Conservation (phyloP, 1,140 invertebrate genomes). For the Drosophila nigromelanica region DNA sequence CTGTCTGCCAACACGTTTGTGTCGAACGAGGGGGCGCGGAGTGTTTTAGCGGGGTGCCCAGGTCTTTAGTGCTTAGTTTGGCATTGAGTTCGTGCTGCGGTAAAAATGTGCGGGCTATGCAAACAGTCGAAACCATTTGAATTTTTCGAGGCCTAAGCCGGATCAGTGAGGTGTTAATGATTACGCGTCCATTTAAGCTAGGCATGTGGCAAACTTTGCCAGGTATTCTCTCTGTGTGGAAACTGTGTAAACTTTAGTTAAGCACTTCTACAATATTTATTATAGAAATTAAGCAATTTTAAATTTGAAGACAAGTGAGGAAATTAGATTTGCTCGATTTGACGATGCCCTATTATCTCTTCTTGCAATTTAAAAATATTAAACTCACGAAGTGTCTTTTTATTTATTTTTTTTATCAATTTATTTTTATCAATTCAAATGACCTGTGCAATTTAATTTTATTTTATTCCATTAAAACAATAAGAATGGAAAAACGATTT, state of each 20-base stretch:
- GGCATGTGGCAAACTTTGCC: constrained; percentile 33
- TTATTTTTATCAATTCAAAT: too few relatives aligned
- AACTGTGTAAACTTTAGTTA: constrained; percentile 29
- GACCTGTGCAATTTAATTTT: too few relatives aligned
- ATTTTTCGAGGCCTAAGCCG: constrained; percentile 29
- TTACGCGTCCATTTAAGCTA: constrained; percentile 47
- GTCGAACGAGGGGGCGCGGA: not conserved
- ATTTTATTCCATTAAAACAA: too few relatives aligned
- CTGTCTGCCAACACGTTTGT: constrained; percentile 54
- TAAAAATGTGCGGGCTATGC: constrained; percentile 21
- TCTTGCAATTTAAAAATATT: too few relatives aligned
- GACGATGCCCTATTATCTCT: too few relatives aligned
- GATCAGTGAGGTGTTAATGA: constrained; percentile 72
- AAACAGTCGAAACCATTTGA: constrained; percentile 39
- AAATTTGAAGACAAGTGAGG: too few relatives aligned
- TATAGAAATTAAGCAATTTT: constrained; percentile 39
- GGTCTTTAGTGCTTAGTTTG: not conserved
- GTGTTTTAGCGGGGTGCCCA: not conserved
- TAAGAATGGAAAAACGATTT: too few relatives aligned
- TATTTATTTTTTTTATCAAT: too few relatives aligned
- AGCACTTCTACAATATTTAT: constrained; percentile 20
- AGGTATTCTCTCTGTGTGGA: not conserved
- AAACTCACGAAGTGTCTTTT: too few relatives aligned
- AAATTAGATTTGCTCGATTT: too few relatives aligned
- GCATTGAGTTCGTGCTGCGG: constrained; percentile 18